Percentiles rank a stretch among this genome's conserved stretches.
These are phyloP conservation scores for Euproctis similis DNA, from an alignment of 2,888 invertebrate genomes.

Conservation along the genomic window DNA sequence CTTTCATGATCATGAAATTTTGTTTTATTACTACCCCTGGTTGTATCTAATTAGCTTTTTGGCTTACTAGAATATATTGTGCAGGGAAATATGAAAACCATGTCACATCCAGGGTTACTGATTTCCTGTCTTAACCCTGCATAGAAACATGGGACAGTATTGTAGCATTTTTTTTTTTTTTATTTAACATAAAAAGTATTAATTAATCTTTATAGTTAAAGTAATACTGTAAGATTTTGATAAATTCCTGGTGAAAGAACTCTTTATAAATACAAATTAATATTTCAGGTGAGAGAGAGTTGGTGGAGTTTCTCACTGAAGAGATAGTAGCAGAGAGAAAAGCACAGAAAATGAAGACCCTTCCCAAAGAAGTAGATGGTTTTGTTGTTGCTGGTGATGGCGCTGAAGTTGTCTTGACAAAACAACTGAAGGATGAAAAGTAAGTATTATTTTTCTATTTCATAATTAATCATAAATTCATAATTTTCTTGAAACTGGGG, in stretches of 20 bases:
- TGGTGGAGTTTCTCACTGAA: constrained; percentile 93
- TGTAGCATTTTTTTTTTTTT: not conserved
- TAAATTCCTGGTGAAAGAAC: no score
- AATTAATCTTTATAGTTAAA: not conserved
- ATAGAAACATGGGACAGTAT: constrained; percentile 37
- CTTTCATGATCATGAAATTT: no score
- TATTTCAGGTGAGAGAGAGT: constrained; percentile 84
- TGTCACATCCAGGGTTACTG: constrained; percentile 35
- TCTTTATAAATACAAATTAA: not conserved
- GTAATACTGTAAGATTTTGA: no score
- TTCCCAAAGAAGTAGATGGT: constrained; percentile 86
- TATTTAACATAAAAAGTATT: no score
- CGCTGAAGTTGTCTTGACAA: constrained; percentile 89
- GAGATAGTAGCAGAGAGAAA: constrained; percentile 95
- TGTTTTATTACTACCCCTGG: no score
- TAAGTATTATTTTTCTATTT: no score
- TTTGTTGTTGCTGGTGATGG: constrained; percentile 87
- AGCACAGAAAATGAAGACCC: constrained; percentile 82
- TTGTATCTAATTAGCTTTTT: no score
- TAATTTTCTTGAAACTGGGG: no score
- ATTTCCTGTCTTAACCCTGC: constrained; percentile 26
- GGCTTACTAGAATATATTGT: no score
- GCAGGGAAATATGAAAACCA: constrained; percentile 36
- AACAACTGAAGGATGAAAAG: constrained; percentile 82
- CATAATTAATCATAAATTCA: no score